These are phyloP conservation scores for Chaetophractus vellerosus DNA, from an alignment of 2,797 vertebrate genomes.

Conservation along the genomic window DNA sequence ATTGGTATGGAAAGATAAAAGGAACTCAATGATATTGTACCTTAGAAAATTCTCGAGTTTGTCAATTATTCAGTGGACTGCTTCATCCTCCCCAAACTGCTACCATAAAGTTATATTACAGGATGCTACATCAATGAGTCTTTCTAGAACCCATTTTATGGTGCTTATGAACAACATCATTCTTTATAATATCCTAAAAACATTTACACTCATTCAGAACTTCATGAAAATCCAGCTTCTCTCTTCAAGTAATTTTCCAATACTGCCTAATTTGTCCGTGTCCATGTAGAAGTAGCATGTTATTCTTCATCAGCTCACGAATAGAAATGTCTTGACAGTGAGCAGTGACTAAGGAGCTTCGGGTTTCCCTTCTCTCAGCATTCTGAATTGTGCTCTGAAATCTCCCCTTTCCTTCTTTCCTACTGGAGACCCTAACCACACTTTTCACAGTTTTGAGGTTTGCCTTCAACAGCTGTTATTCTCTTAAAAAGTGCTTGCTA, in stretches of 20 bases:
- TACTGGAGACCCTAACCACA: conserved; percentile 61
- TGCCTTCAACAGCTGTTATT: conserved; percentile 81
- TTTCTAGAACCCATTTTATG: conserved; percentile 76
- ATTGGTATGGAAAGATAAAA: conserved; percentile 51
- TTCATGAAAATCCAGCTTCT: conserved; percentile 85
- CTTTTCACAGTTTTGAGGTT: conserved; percentile 86
- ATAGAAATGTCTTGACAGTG: conserved; percentile 70
- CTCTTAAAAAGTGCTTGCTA: conserved; percentile 87
- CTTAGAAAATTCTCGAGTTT: conserved; percentile 80
- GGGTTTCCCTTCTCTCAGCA: conserved; percentile 78
- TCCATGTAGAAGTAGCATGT: conserved; percentile 31
- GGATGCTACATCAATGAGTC: conserved; percentile 32
- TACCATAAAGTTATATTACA: conserved; percentile 1
- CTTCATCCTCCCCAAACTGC: conserved; percentile 78
- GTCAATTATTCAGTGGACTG: conserved; percentile 71
- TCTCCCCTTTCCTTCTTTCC: conserved; percentile 69
- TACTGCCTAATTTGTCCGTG: conserved; percentile 85
- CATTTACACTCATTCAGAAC: conserved; percentile 86
- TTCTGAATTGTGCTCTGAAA: conserved; percentile 88
- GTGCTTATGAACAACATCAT: conserved; percentile 84
- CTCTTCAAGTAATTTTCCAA: conserved; percentile 91
- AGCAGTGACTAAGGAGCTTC: conserved; percentile 75
- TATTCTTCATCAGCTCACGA: conserved; percentile 81
- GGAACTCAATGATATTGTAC: conserved; percentile 82
- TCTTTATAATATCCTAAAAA: conserved; percentile 80